Conservation (phyloP, 2,797 vertebrate genomes). For the Enoplosus armatus region DNA sequence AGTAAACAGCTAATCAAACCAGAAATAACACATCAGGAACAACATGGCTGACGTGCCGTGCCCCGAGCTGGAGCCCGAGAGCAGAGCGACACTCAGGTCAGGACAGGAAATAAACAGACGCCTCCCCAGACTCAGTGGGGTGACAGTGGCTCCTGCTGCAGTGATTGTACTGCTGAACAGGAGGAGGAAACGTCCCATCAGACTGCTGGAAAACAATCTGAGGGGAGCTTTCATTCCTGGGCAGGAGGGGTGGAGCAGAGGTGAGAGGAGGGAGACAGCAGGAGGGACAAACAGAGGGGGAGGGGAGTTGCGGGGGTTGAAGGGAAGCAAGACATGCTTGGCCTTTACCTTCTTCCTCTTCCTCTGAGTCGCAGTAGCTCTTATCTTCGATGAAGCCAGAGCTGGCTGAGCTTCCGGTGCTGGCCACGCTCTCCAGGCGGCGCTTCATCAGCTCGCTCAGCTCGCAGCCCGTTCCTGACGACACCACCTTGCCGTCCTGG, state of each 20-base stretch:
- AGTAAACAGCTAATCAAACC: constrained; percentile 87
- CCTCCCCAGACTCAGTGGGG: constrained; percentile 76
- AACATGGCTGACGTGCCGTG: constrained; percentile 53
- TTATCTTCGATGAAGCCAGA: constrained; percentile 98
- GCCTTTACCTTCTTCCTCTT: constrained; percentile 95
- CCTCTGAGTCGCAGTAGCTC: constrained; percentile 96
- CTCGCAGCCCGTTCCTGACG: constrained; percentile 88
- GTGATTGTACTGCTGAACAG: constrained; percentile 80
- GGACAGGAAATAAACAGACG: constrained; percentile 81
- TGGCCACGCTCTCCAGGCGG: constrained; percentile 94
- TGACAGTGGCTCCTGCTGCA: constrained; percentile 78
- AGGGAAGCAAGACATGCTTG: constrained; percentile 76
- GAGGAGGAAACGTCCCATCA: constrained; percentile 85
- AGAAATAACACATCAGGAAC: constrained; percentile 82
- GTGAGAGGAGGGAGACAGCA: constrained; percentile 42
- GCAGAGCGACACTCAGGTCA: constrained; percentile 57
- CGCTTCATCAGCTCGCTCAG: constrained; percentile 93
- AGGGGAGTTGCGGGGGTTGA: constrained; percentile 8
- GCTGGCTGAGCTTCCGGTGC: constrained; percentile 95
- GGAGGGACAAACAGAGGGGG: constrained; percentile 44
- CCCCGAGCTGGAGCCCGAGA: constrained; percentile 50
- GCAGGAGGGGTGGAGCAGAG: constrained; percentile 56
- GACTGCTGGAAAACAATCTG: constrained; percentile 80
- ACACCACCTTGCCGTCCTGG: constrained; percentile 87
- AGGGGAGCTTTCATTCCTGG: constrained; percentile 60